A percentile compares a stretch with the other conserved stretches of the same genome.
phyloP scores from a whole-genome alignment of 92 coral and sea anemone genomes.

The Isaurus tuberculatus region DNA sequence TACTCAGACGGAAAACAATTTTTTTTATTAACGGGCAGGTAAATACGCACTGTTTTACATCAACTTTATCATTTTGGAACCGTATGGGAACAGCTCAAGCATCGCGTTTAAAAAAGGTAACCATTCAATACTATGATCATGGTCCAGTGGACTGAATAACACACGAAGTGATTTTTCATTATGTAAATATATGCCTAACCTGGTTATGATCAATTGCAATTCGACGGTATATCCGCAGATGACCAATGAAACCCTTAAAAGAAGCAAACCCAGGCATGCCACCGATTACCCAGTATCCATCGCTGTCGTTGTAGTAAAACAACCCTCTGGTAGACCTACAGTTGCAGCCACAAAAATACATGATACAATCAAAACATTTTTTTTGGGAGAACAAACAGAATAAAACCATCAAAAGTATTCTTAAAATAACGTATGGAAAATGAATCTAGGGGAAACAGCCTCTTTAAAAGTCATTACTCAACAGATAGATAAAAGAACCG shows the following conservation, averaged over 20 bases:
- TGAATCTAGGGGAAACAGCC: too few relatives aligned
- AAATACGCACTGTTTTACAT: too few relatives aligned
- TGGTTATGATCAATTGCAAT: conserved; percentile 49
- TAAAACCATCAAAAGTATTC: too few relatives aligned
- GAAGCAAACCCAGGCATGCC: conserved; percentile 82
- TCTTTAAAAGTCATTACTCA: too few relatives aligned
- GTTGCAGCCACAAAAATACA: background rate
- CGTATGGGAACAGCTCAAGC: too few relatives aligned
- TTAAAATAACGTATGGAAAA: too few relatives aligned
- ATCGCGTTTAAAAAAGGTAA: background rate
- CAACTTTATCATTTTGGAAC: too few relatives aligned
- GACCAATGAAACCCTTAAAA: conserved; percentile 87
- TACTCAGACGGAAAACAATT: too few relatives aligned
- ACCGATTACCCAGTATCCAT: conserved; percentile 95
- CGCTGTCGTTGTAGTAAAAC: conserved; percentile 81
- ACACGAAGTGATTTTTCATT: too few relatives aligned
- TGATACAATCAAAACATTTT: background rate
- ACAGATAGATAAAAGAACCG: too few relatives aligned
- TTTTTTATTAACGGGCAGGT: too few relatives aligned
- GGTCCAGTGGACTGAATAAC: background rate
- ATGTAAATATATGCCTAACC: conserved; percentile 1
- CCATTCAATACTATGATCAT: background rate
- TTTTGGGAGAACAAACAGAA: too few relatives aligned
- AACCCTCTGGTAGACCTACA: conserved; percentile 78
- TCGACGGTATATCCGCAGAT: conserved; percentile 79